Evolutionary conservation across 2,797 vertebrate genomes (phyloP).

Genomic region (Sebastes steindachneri): DNA sequence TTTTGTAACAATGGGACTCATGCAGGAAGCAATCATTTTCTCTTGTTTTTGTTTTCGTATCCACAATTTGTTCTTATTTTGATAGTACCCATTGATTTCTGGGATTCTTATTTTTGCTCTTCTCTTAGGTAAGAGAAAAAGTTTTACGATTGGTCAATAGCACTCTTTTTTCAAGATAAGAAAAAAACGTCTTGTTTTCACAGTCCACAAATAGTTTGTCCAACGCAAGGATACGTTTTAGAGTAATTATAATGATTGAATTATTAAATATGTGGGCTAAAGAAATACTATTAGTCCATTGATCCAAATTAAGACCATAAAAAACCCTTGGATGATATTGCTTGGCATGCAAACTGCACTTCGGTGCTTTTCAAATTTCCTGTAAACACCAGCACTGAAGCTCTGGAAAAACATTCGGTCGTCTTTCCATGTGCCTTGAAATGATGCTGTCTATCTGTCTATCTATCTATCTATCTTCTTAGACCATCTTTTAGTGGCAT

Average conservation of each 20-base stretch:
- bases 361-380: too few species aligned
- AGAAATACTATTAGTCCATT: background rate
- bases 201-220: background rate
- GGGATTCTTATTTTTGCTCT: too few species aligned
- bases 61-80: background rate
- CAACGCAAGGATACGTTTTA: background rate
- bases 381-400: too few species aligned
- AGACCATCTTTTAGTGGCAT: too few species aligned
- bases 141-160: background rate
- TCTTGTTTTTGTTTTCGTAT: background rate
- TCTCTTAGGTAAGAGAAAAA: too few species aligned
- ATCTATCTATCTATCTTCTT: too few species aligned
- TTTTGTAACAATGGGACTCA: slow-evolving; percentile 16
- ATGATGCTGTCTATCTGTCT: too few species aligned
- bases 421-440: too few species aligned
- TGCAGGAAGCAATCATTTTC: background rate
- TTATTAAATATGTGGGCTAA: background rate
- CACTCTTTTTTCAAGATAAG: background rate
- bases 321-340: too few species aligned
- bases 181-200: background rate
- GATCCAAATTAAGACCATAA: background rate
- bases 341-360: too few species aligned
- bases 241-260: background rate
- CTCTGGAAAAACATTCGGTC: too few species aligned
- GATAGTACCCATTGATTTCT: too few species aligned